Evolutionary conservation across 2,113 vertebrate genomes (phyloP), one percentile per base, ranked within the genome.

Genomic region (Toxotes jaculatrix): DNA sequence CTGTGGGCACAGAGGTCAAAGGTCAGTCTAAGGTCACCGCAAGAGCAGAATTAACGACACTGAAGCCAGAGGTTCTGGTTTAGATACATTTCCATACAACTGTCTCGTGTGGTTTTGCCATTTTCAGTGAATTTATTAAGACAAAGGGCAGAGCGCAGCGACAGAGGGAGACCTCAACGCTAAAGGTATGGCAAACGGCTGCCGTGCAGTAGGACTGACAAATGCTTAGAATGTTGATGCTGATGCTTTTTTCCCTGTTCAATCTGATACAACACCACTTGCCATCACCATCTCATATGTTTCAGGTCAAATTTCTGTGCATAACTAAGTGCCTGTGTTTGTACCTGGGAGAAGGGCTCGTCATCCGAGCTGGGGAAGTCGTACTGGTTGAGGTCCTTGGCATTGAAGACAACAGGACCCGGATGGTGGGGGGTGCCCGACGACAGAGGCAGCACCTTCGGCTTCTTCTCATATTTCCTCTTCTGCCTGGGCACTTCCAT

Each of bases 301-400:
- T 43, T 43, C 0, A 43, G 42, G 10, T 11, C 12, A 43, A 43
- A 12, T 36, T 36, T 36, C 55, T 62, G 40, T 38, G 49, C 43
- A 49, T 38, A 23, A 5, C 40, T 3, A 10, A 59, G 27, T 0
- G 19, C 43, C 43, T 16, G 43, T 17, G 60, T 45, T 21, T 23
- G 4, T 92, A 99, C 98, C 97, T 99, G 98, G 80, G 97, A 96
- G 84, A 97, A 97, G 64, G 97, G 96, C 87, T 99, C 98, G 78
- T 99, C 98, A 62, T 99, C 98, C 0, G 98, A 99, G 93, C 98
- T 99, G 92, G 98, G 98, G 91, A 99, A 99, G 94, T 99, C 98
- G 64, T 99, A 99, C 91, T 99, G 98, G 95, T 99, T 99, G 80
- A 99, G 92, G 95, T 99, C 98, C 95, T 99, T 99, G 92, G 97